Conservation (phyloP, 2,888 invertebrate species). For the Apamea sordens region DNA sequence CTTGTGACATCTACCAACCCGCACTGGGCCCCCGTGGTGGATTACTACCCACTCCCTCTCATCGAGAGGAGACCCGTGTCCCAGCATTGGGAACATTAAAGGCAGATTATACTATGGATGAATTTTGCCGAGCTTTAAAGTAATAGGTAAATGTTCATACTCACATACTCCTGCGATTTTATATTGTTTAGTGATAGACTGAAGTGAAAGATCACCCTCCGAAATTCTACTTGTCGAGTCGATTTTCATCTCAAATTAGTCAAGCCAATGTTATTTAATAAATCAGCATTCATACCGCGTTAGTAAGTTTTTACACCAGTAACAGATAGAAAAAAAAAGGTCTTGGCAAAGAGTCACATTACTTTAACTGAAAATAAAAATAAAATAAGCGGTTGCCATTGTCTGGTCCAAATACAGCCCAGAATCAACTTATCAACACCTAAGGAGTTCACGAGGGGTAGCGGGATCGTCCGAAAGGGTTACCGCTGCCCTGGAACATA, state of each 20-base stretch:
- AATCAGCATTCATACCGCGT: background rate
- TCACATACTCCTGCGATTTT: conserved; percentile 18
- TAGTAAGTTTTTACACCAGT: background rate
- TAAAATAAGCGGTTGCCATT: background rate
- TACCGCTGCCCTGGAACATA: no score
- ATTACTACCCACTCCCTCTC: no score
- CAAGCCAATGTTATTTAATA: conserved; percentile 4
- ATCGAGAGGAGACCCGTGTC: no score
- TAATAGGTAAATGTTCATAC: background rate
- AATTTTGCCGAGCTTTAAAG: background rate
- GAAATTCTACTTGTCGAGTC: background rate
- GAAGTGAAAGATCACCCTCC: background rate
- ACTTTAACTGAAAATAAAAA: conserved; percentile 3
- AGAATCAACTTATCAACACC: background rate
- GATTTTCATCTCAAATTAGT: conserved; percentile 3
- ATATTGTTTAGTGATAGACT: background rate
- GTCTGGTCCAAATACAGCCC: background rate
- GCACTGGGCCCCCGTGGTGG: no score
- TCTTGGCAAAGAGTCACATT: background rate
- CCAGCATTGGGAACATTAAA: no score
- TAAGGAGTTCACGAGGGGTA: background rate
- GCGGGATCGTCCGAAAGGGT: no score
- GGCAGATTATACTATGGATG: background rate
- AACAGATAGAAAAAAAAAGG: background rate
- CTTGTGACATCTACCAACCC: no score